These are phyloP conservation scores for Macrotis lagotis DNA, from an alignment of 2,113 vertebrate species.

Conservation along the genomic window DNA sequence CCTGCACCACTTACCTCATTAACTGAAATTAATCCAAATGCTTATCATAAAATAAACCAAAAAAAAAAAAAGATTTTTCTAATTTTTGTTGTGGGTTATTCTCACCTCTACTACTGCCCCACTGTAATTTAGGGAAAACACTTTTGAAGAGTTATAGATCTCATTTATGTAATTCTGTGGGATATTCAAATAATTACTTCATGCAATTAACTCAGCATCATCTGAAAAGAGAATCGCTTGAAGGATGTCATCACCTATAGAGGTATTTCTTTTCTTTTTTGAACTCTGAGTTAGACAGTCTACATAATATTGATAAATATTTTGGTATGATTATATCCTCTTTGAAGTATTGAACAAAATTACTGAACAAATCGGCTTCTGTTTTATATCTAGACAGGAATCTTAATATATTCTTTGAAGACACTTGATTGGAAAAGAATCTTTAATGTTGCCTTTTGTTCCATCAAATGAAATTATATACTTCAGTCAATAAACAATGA, in stretches of 20 bases:
- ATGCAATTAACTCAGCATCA: neutral
- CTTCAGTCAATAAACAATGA: neutral
- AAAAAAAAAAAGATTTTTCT: neutral
- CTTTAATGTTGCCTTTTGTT: neutral
- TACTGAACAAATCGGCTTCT: neutral
- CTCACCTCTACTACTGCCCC: too few species aligned
- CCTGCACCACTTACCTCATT: neutral
- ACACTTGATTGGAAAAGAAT: neutral
- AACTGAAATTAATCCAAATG: neutral
- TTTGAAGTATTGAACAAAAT: neutral
- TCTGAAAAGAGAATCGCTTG: neutral
- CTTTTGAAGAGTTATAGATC: neutral
- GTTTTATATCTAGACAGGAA: neutral
- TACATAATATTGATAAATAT: neutral
- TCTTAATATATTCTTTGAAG: neutral
- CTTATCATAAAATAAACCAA: neutral
- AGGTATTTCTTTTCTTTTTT: neutral
- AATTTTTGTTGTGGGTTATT: neutral
- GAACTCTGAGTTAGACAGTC: neutral
- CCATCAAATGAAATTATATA: neutral
- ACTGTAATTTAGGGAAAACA: neutral
- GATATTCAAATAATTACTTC: neutral
- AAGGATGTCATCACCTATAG: neutral
- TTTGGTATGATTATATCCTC: neutral
- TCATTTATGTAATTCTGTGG: neutral